Base-by-base conservation (phyloP, 1,140 invertebrate genomes). In the Drosophila parvula region DNA sequence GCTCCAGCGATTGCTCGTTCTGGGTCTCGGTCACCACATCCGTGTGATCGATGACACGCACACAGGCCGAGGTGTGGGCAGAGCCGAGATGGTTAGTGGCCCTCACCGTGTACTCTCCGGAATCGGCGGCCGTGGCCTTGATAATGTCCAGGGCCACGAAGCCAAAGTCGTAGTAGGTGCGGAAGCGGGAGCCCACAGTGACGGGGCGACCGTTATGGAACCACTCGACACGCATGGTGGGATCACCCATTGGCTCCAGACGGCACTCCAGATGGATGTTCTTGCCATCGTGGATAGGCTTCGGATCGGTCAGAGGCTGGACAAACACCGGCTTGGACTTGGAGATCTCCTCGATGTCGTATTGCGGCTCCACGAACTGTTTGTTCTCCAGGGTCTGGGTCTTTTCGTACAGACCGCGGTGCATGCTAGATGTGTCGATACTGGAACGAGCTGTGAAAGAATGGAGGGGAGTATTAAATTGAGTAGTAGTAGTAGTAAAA, bases 221-320 rank as follows among this genome's bases (percentile, higher is more conserved):
- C 98, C 98, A 99, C 93, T 98, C 98, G 5, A 98, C 97, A 84
- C 96, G 94, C 96, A 98, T 98, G 1, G 97, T 97, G n/a, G 97
- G 97, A 93, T 98, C 98, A 28, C 96, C 97, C 95, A 98, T 97
- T 1, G 98, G 97, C 92, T 98, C 98, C 60, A 98, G 92, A 47
- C 97, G 94, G 79, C 97, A 97, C 92, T 98, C 97, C 47, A 98
- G 92, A 84, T 98, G 98, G 90, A 98, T 96, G 85, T 98, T 97
- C 91, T 96, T 97, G 32, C 97, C 97, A 93, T 99, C 98, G 77
- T 94, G 95, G 4, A 98, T 94, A n/a, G 96, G 96, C 86, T 95
- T 95, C 11, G 96, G 95, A 78, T 97, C 96, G 38, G 94, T 95
- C 9, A 98, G 89, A 2, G 97, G 97, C 81, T 97, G 96, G 0